Conservation (phyloP, 1,140 invertebrate genomes). For the Bombus sylvicola region DNA sequence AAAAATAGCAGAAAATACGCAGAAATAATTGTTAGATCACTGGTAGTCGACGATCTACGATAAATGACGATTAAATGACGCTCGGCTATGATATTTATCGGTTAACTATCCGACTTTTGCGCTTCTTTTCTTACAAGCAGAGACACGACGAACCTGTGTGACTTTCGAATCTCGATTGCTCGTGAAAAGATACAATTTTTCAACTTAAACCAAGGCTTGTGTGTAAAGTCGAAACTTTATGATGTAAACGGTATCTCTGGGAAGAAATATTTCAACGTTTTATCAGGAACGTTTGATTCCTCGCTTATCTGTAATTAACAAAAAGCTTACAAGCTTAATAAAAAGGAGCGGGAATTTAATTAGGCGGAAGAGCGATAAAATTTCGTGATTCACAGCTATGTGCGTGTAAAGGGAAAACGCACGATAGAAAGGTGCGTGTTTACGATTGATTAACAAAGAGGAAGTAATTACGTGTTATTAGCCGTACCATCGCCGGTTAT, state of each 20-base stretch:
- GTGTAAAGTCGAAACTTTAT: background rate
- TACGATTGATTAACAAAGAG: constrained; percentile 12
- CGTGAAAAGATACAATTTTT: background rate
- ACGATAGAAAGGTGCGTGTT: background rate
- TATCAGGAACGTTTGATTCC: background rate
- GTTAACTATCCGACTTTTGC: background rate
- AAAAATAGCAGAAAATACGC: background rate
- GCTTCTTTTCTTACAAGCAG: background rate
- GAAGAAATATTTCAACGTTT: background rate
- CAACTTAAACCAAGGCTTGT: background rate
- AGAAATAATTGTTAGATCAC: background rate
- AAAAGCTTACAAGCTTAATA: background rate
- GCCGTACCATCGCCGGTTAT: background rate
- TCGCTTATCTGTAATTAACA: background rate
- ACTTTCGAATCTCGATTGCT: background rate
- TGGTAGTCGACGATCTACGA: background rate
- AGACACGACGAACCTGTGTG: accelerated
- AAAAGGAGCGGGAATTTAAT: background rate
- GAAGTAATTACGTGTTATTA: constrained; percentile 27
- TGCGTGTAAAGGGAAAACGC: background rate
- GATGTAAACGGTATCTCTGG: background rate
- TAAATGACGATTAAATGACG: background rate
- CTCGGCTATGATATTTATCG: background rate
- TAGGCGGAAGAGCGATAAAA: constrained; percentile 6
- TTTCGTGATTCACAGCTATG: background rate